Evolutionary conservation across 2,797 vertebrate species (phyloP).

Genomic region (Sitta carolinensis): DNA sequence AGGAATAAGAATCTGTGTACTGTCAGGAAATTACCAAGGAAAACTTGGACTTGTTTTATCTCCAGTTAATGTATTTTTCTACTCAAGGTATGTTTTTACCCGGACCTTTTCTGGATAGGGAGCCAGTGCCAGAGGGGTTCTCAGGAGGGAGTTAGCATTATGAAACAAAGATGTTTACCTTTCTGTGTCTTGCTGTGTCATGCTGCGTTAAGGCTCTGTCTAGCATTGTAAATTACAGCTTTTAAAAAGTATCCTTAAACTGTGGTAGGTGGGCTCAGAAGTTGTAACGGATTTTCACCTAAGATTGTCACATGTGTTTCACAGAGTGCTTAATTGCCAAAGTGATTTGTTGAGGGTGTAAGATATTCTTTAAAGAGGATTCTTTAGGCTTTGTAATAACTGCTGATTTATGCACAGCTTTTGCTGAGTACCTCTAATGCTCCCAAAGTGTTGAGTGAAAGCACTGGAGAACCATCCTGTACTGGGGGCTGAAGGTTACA

Average conservation of each 20-base stretch:
- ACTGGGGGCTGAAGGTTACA: neutral
- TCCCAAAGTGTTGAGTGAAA: neutral
- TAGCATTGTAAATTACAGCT: conserved; percentile 24
- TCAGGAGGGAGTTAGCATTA: neutral
- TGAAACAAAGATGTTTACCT: conserved; percentile 55
- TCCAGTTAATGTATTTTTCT: neutral
- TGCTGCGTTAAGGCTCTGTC: conserved; percentile 36
- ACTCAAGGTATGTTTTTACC: neutral
- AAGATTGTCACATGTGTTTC: neutral
- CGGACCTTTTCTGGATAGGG: neutral
- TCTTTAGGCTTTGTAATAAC: conserved; percentile 10
- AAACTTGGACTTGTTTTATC: neutral
- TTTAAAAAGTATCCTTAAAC: neutral
- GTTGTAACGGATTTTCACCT: neutral
- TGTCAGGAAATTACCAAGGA: neutral
- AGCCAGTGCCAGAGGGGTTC: neutral
- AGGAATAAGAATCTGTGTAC: neutral
- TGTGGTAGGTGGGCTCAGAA: neutral
- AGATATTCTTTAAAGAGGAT: conserved; percentile 22
- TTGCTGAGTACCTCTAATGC: conserved; percentile 7
- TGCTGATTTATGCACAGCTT: conserved; percentile 34
- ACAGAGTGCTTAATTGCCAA: neutral
- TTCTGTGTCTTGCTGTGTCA: conserved; percentile 64
- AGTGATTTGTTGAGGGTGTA: neutral
- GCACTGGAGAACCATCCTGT: neutral